These are phyloP conservation scores for Uloborus plumipes DNA, from an alignment of 2,888 invertebrate genomes.

Conservation along the genomic window DNA sequence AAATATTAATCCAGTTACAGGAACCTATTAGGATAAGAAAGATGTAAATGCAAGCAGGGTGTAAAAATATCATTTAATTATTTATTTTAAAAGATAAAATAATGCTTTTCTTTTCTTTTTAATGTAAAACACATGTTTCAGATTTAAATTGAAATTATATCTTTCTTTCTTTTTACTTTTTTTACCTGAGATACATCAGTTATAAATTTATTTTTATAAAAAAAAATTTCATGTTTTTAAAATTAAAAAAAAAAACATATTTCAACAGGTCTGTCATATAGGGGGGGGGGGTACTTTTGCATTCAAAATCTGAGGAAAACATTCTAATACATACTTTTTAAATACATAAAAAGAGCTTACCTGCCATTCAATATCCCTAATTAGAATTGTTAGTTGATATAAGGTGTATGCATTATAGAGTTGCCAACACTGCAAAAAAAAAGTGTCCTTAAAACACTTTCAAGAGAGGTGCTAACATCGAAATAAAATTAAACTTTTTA, in stretches of 20 bases:
- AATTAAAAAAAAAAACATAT: too few species aligned
- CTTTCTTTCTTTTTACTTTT: too few species aligned
- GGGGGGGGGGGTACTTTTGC: too few species aligned
- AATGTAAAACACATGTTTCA: too few species aligned
- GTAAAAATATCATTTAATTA: too few species aligned
- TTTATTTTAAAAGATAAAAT: too few species aligned
- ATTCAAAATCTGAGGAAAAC: background rate
- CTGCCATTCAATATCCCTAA: constrained; percentile 92
- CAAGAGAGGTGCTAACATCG: background rate
- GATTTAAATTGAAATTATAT: too few species aligned
- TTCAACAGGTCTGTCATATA: too few species aligned
- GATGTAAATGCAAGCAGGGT: constrained; percentile 35
- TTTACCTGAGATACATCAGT: too few species aligned
- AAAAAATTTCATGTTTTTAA: too few species aligned
- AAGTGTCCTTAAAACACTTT: background rate
- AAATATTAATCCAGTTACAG: constrained; percentile 87
- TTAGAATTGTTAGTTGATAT: constrained; percentile 81
- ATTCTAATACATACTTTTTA: background rate
- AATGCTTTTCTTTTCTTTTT: too few species aligned
- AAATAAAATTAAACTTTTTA: background rate
- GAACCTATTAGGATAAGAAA: constrained; percentile 77
- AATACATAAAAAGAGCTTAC: constrained; percentile 72
- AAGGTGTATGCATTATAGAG: constrained; percentile 95
- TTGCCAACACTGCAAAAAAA: constrained; percentile 80
- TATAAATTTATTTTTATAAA: too few species aligned